Evolutionary conservation across 2,797 vertebrate species (phyloP), one percentile per base, ranked within the genome.

Genomic region (Margarornis squamiger): DNA sequence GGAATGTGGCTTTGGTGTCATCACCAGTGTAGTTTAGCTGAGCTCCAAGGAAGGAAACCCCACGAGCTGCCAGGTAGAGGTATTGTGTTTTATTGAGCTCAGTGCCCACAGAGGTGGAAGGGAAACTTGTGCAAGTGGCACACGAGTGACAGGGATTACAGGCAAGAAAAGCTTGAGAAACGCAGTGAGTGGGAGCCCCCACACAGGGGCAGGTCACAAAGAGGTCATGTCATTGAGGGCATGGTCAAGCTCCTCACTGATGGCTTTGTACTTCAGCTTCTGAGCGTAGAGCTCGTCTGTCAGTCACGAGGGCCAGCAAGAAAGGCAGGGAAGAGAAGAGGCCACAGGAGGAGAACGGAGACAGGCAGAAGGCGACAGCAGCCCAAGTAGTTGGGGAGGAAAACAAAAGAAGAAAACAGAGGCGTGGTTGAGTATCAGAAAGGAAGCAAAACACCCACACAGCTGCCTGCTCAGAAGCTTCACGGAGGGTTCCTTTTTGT

Each of bases 261-360:
- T 98, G 54, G 99, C 99, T 97, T 99, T 99, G 98, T 99, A 99
- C 98, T 99, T 99, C 96, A 99, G 98, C 98, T 99, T 99, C 98
- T 99, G 99, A 97, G 99, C 98, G 12, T 99, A 99, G 46, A 99
- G 97, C 97, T 99, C 98, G 12, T 99, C 99, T 99, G 97, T 49
- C 96, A 93, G 95, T 89, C 52, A 68, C 10, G 46, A 97, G 97
- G 97, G 34, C 51, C 90, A 71, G 76, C 79, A 13, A 89, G 68
- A 91, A 70, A 90, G 81, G 97, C 78, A 95, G 96, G n/a, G 58
- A 59, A 23, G 96, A 97, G 97, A 85, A 96, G 96, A 97, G 97
- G 84, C 29, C 76, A 93, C 75, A 95, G 95, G 22, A 80, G 57
- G 85, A 97, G 92, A 92, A 30, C 1, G 4, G 57, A 14, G 93